These are phyloP conservation scores for Agonopterix alstromeriana DNA, from an alignment of 2,888 invertebrate genomes.

Conservation along the genomic window DNA sequence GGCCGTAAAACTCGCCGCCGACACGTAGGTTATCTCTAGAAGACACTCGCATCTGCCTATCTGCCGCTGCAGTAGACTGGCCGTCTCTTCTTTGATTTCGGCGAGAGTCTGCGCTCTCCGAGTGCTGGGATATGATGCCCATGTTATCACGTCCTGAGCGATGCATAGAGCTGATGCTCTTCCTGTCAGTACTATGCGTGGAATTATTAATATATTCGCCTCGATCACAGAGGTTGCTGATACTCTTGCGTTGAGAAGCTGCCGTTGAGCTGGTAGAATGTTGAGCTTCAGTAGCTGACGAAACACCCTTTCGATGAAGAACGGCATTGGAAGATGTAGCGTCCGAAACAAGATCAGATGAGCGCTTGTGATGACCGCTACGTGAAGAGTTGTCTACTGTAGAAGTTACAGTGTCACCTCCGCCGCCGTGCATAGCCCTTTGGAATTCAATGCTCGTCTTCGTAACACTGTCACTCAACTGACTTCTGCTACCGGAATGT, in stretches of 20 bases:
- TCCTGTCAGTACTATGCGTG: conserved; percentile 82
- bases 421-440: conserved; percentile 65
- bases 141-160: conserved; percentile 71
- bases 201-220: conserved; percentile 81
- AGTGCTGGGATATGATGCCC: conserved; percentile 67
- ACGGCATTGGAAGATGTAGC: conserved; percentile 86
- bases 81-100: conserved; percentile 66
- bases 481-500: conserved; percentile 54
- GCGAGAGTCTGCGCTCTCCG: conserved; percentile 53
- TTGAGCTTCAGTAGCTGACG: conserved; percentile 82
- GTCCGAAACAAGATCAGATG: conserved; percentile 84
- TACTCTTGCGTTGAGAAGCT: conserved; percentile 87
- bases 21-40: conserved; percentile 82
- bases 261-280: conserved; percentile 85
- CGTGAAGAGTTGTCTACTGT: conserved; percentile 43
- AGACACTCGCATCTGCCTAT: conserved; percentile 79
- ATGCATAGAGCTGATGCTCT: conserved; percentile 88
- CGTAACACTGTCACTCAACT: conserved; percentile 62
- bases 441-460: conserved; percentile 74
- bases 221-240: conserved; percentile 86
- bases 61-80: conserved; percentile 72
- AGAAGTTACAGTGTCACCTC: conserved; percentile 22
- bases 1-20: conserved; percentile 84
- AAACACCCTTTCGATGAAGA: conserved; percentile 83
- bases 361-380: conserved; percentile 80